A percentile compares a stretch with the other conserved stretches of the same genome.
Conservation (phyloP, 2,888 invertebrate species). For the Eurytoma californica region DNA sequence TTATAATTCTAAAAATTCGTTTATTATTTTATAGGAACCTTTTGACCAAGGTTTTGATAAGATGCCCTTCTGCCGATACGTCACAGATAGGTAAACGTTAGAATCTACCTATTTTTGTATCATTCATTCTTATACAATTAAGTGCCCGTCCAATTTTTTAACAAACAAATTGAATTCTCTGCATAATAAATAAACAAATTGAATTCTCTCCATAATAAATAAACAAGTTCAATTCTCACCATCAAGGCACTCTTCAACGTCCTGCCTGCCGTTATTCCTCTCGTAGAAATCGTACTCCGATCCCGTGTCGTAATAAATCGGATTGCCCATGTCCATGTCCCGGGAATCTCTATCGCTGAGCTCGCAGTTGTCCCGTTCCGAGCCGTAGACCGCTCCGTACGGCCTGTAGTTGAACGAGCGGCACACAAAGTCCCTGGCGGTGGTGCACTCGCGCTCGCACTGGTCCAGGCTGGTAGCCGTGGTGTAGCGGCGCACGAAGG, state of each 20-base stretch:
- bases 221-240: constrained; percentile 77
- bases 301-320: constrained; percentile 88
- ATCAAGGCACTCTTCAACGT: constrained; percentile 88
- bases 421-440: constrained; percentile 84
- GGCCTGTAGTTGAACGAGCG: constrained; percentile 87
- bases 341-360: constrained; percentile 90
- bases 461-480: constrained; percentile 85
- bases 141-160: background rate
- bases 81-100: too few relatives aligned
- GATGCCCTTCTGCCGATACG: too few relatives aligned
- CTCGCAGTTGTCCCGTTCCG: constrained; percentile 90
- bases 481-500: constrained; percentile 85
- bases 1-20: too few relatives aligned
- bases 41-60: too few relatives aligned
- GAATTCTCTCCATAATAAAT: constrained; percentile 79
- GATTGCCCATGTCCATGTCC: constrained; percentile 89
- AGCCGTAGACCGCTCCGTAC: constrained; percentile 79
- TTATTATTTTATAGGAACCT: too few relatives aligned
- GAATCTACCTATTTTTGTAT: too few relatives aligned
- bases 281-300: constrained; percentile 92
- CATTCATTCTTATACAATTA: too few relatives aligned
- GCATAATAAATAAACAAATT: background rate
- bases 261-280: constrained; percentile 83
- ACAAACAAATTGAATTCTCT: too few relatives aligned
- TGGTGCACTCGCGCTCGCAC: constrained; percentile 88